Percentiles rank a stretch among this genome's conserved stretches.
These are phyloP conservation scores for Bucorvus abyssinicus DNA, from an alignment of 2,797 vertebrate species.

Conservation along the genomic window DNA sequence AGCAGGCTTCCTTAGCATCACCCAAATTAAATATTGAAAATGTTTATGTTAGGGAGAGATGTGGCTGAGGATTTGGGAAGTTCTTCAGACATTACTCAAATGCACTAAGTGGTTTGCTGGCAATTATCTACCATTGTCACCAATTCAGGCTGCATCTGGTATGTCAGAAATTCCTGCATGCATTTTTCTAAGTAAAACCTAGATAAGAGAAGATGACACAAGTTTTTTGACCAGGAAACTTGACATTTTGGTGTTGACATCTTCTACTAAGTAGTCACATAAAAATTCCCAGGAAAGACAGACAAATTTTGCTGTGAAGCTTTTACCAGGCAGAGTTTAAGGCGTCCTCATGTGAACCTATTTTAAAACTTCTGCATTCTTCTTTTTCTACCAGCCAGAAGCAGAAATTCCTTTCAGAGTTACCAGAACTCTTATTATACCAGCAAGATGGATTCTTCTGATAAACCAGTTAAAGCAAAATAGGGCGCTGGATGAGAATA, in stretches of 20 bases:
- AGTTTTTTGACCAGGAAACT: constrained; percentile 10
- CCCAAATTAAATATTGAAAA: constrained; percentile 31
- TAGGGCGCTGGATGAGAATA: not conserved
- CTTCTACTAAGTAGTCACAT: constrained; percentile 2
- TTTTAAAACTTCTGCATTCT: constrained; percentile 31
- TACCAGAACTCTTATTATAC: constrained; percentile 1
- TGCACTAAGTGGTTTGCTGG: constrained; percentile 31
- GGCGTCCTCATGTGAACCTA: constrained; percentile 17
- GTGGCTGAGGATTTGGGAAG: not conserved
- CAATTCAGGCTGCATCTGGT: not conserved
- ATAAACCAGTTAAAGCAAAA: constrained; percentile 19
- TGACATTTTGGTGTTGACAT: not conserved
- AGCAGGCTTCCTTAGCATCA: not conserved
- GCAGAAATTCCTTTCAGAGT: constrained; percentile 1
- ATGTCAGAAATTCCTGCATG: constrained; percentile 11
- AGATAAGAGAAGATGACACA: not conserved
- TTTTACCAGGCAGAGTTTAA: constrained; percentile 22
- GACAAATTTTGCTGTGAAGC: not conserved
- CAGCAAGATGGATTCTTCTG: constrained; percentile 7
- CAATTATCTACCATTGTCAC: constrained; percentile 28
- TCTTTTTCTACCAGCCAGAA: not conserved
- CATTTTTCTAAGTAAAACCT: constrained; percentile 43
- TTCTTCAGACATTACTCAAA: constrained; percentile 37
- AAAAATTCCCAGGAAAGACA: not conserved
- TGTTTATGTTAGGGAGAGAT: not conserved